Evolutionary conservation across 2,888 invertebrate genomes (phyloP).

Genomic region (Lacanobia wlatinum): DNA sequence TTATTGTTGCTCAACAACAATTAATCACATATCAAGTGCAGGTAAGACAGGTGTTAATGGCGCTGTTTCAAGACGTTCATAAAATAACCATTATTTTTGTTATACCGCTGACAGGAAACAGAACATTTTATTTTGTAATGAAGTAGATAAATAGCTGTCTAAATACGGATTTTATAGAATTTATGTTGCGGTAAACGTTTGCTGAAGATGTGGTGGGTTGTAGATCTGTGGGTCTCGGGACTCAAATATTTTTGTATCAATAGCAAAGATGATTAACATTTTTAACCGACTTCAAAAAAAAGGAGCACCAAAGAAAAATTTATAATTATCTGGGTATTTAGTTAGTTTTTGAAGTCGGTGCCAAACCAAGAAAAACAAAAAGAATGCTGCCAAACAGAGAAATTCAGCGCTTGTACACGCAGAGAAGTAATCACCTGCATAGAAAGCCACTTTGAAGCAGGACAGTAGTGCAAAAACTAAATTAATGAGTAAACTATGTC

Average conservation of each 20-base stretch:
- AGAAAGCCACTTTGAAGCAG: too few relatives aligned
- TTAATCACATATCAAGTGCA: conserved; percentile 50
- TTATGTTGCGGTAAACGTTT: conserved; percentile 5
- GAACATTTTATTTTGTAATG: conserved; percentile 49
- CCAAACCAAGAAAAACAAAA: too few relatives aligned
- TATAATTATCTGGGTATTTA: too few relatives aligned
- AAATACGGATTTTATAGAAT: conserved; percentile 25
- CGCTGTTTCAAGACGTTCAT: conserved; percentile 47
- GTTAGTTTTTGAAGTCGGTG: too few relatives aligned
- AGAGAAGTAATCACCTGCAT: too few relatives aligned
- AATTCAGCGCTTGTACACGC: too few relatives aligned
- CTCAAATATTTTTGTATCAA: too few relatives aligned
- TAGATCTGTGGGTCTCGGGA: neutral
- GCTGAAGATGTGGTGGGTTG: neutral
- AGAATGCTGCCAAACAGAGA: too few relatives aligned
- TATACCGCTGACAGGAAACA: conserved; percentile 52
- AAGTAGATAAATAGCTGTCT: conserved; percentile 43
- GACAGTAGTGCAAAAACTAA: too few relatives aligned
- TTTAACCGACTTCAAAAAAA: too few relatives aligned
- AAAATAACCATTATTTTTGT: conserved; percentile 59
- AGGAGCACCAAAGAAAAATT: too few relatives aligned
- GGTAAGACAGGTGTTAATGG: conserved; percentile 51
- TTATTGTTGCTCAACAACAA: conserved; percentile 28
- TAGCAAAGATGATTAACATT: neutral
- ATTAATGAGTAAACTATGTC: too few relatives aligned